Percentiles rank a stretch among this genome's conserved stretches.
Conservation (phyloP, 2,888 invertebrate genomes). For the Adineta ricciae region DNA sequence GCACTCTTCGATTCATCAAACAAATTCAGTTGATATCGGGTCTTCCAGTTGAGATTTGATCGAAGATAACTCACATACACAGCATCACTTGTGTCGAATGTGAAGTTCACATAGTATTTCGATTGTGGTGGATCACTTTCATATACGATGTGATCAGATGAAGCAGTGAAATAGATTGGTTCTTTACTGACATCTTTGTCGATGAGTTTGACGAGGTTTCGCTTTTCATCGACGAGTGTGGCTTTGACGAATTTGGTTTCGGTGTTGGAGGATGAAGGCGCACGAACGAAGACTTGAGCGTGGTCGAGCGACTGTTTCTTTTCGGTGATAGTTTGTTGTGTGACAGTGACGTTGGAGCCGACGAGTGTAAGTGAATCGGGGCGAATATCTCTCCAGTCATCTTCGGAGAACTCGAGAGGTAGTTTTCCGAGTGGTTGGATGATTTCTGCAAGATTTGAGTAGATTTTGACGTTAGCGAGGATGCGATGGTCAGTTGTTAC, state of each 20-base stretch:
- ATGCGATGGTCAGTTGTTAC: no score
- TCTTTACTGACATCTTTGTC: neutral
- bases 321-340: neutral
- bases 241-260: neutral
- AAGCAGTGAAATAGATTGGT: neutral
- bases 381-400: neutral
- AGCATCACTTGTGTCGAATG: neutral
- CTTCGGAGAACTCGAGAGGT: neutral
- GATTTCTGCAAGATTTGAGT: neutral
- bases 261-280: neutral
- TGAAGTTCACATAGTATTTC: neutral
- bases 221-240: neutral
- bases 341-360: neutral
- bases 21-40: neutral
- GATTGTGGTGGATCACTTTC: no score
- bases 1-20: neutral
- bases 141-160: neutral
- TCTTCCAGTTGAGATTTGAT: constrained; percentile 11
- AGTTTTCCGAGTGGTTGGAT: neutral
- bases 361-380: neutral
- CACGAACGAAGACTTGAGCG: neutral
- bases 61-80: neutral
- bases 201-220: neutral
- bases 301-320: neutral
- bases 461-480: neutral